Evolutionary conservation across 2,797 vertebrate species (phyloP).

Genomic region (Labeo calbasu): DNA sequence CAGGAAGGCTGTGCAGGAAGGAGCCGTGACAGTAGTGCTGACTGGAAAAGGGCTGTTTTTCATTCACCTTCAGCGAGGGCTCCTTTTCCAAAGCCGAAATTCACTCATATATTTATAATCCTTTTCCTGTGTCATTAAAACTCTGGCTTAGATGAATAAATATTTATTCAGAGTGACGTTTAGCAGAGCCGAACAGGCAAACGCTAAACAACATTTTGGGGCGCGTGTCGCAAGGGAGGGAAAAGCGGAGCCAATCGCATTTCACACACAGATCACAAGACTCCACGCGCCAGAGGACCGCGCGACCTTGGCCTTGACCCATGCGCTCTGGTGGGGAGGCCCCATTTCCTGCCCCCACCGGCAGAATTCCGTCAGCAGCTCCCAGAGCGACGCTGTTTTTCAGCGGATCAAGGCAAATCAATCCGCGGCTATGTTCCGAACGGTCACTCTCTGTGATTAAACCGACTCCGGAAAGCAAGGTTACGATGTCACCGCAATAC

Average conservation of each 20-base stretch:
- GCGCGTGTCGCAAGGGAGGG: constrained; percentile 29
- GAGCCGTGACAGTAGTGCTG: constrained; percentile 39
- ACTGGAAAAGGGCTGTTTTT: constrained; percentile 28
- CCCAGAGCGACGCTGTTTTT: constrained; percentile 38
- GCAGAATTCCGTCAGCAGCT: constrained; percentile 48
- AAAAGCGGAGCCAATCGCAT: constrained; percentile 46
- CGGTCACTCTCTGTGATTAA: constrained; percentile 40
- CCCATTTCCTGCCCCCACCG: constrained; percentile 54
- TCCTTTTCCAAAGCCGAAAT: background rate
- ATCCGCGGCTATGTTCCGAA: background rate
- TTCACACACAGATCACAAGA: constrained; percentile 48
- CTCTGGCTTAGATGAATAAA: constrained; percentile 9
- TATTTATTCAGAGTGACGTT: constrained; percentile 32
- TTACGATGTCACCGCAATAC: constrained; percentile 10
- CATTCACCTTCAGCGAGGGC: constrained; percentile 1
- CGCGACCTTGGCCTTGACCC: constrained; percentile 63
- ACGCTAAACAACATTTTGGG: constrained; percentile 45
- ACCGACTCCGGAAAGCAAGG: background rate
- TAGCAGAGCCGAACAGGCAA: constrained; percentile 19
- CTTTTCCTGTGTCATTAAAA: constrained; percentile 20
- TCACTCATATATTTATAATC: constrained; percentile 31
- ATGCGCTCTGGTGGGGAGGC: constrained; percentile 36
- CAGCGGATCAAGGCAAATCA: constrained; percentile 53
- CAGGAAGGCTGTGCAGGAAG: constrained; percentile 7
- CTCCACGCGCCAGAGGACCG: constrained; percentile 45